A percentile compares a stretch with the other conserved stretches of the same genome.
Evolutionary conservation across 1,140 invertebrate species (phyloP).

Genomic region (Babylonia areolata): DNA sequence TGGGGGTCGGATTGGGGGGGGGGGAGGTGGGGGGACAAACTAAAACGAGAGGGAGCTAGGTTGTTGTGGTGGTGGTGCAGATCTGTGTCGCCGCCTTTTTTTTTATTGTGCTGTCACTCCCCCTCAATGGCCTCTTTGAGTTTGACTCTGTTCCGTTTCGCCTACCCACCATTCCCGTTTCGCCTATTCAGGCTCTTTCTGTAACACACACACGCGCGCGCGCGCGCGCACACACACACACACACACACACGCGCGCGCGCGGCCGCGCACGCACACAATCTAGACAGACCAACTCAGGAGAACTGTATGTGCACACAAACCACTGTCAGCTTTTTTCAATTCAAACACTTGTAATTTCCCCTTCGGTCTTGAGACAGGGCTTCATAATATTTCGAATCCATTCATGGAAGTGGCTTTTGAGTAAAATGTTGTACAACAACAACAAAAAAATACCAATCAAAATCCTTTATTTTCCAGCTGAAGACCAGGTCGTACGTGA

Average conservation of each 20-base stretch:
- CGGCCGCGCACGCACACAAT: background rate
- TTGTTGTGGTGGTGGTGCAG: too few relatives aligned
- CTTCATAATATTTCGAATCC: too few relatives aligned
- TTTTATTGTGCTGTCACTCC: background rate
- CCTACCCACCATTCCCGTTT: background rate
- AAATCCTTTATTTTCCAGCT: too few relatives aligned
- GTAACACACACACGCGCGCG: background rate
- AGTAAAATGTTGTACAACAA: too few relatives aligned
- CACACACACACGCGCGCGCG: background rate
- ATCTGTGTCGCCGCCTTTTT: background rate
- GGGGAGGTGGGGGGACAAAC: background rate
- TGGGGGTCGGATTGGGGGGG: background rate
- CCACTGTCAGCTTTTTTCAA: too few relatives aligned
- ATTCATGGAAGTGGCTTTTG: too few relatives aligned
- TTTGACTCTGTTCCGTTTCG: background rate
- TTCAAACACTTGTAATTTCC: too few relatives aligned
- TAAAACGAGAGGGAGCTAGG: background rate
- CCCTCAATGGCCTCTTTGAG: background rate
- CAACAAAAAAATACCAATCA: too few relatives aligned
- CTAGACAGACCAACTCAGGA: too few relatives aligned
- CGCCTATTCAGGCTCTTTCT: background rate
- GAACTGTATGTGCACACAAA: too few relatives aligned
- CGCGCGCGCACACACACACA: background rate
- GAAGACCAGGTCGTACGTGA: too few relatives aligned
- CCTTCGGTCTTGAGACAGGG: too few relatives aligned